These are phyloP conservation scores for Eilema depressum DNA, from an alignment of 2,888 invertebrate species.

Conservation along the genomic window DNA sequence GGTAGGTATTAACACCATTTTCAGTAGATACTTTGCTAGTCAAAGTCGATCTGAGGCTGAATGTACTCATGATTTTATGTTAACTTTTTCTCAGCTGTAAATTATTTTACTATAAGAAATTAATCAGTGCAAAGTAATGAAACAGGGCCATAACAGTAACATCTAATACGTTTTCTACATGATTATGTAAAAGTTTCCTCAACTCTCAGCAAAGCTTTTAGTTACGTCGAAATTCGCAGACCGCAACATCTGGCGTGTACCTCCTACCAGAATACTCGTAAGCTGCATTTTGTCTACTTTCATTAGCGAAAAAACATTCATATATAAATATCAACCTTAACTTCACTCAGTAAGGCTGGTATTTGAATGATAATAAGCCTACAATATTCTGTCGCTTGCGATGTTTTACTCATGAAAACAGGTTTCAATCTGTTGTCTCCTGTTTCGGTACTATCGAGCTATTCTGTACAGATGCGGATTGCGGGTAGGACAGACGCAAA, in stretches of 20 bases:
- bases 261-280: slow-evolving; percentile 73
- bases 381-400: slow-evolving; percentile 61
- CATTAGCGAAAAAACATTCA: slow-evolving; percentile 44
- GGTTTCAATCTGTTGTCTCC: slow-evolving; percentile 83
- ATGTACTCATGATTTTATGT: no score
- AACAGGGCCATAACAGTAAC: slow-evolving; percentile 4
- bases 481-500: slow-evolving; percentile 72
- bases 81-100: neutral
- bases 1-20: no score
- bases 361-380: slow-evolving; percentile 46
- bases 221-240: slow-evolving; percentile 80
- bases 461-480: slow-evolving; percentile 80
- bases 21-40: no score
- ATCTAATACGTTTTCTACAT: slow-evolving; percentile 40
- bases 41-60: no score
- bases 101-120: neutral
- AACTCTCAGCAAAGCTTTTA: slow-evolving; percentile 77
- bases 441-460: slow-evolving; percentile 74
- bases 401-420: slow-evolving; percentile 61
- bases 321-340: slow-evolving; percentile 48
- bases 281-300: slow-evolving; percentile 80
- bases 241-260: slow-evolving; percentile 82
- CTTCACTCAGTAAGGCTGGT: slow-evolving; percentile 38
- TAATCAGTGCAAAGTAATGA: neutral
- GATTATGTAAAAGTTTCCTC: slow-evolving; percentile 58